These are phyloP conservation scores for Tribolium madens DNA, from an alignment of 1,140 invertebrate genomes.

Conservation along the genomic window DNA sequence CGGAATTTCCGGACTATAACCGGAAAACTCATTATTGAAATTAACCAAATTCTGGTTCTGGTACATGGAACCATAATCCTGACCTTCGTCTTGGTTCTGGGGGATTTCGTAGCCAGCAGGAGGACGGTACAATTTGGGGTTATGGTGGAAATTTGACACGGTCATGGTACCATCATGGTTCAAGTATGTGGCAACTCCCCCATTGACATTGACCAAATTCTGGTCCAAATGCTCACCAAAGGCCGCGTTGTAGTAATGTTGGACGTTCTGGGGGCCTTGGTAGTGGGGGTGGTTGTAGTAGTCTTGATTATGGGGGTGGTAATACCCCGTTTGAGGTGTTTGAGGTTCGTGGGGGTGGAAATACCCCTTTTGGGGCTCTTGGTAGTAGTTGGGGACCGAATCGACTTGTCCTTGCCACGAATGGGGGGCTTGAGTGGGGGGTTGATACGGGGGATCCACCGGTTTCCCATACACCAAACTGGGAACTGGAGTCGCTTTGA, in stretches of 20 bases:
- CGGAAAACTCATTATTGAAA: neutral
- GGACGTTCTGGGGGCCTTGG: neutral
- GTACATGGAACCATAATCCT: neutral
- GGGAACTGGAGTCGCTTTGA: neutral
- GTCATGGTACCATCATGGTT: conserved; percentile 17
- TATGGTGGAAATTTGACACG: conserved; percentile 16
- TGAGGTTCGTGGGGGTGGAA: neutral
- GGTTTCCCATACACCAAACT: conserved; percentile 19
- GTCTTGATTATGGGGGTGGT: neutral
- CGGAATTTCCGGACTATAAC: conserved; percentile 7
- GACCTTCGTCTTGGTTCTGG: neutral
- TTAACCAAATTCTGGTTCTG: neutral
- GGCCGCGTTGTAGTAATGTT: conserved; percentile 5
- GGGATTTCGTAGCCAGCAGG: neutral
- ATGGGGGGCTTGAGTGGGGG: neutral
- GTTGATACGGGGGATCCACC: neutral
- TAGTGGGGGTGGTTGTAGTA: neutral
- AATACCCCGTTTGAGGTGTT: neutral
- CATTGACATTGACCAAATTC: neutral
- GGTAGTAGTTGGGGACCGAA: conserved; percentile 10
- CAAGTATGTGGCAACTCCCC: conserved; percentile 6
- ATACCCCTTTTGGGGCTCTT: neutral
- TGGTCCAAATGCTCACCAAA: conserved; percentile 1
- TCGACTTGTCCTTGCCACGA: conserved; percentile 5
- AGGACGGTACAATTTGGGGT: neutral